Evolutionary conservation across 2,888 invertebrate species (phyloP), one percentile per base, ranked within the genome.

Genomic region (Lasioglossum malachurum): DNA sequence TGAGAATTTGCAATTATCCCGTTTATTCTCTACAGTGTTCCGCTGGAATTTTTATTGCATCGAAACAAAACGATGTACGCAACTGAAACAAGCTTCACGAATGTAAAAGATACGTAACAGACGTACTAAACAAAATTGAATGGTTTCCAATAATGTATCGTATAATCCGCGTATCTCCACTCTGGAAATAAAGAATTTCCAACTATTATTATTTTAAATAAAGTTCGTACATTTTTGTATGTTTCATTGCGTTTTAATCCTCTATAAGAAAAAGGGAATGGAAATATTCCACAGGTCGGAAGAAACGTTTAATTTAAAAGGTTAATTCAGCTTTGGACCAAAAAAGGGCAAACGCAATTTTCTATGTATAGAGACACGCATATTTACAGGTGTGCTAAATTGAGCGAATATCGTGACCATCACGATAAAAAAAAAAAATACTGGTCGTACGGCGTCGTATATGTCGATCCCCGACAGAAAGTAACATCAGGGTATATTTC

Each of bases 401-500:
- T 41, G 41, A 41, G 14, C 35, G 4, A 14, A 14, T 14, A n/a
- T n/a, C n/a, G 71, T 2, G 71, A 2, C 14, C 23, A 41, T 71
- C 71, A 1, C 71, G 12, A 23, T 69, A 41, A 41, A 69, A 69
- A 41, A 41, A 69, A 69, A 10, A 41, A 35, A 23, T 23, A 41
- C 14, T 5, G 71, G 2, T 14, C 71, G 5, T 71, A 41, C 2
- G 31, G 57, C 71, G 49, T n/a, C 38, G 41, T 67, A 35, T 44
- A 69, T 31, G 49, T 49, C 41, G 57, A 49, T 38, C 19, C 49
- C 57, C 31, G n/a, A 41, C 44, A 10, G 19, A 23, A 53, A 38
- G 31, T 64, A 60, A 49, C 57, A 14, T 53, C 16, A 16, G 46
- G 57, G 44, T 74, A 69, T 67, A 80, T 41, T 60, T 49, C 69